Base-by-base conservation (phyloP, 35 echinoderm and acorn worm genomes). In the Anneissia japonica region DNA sequence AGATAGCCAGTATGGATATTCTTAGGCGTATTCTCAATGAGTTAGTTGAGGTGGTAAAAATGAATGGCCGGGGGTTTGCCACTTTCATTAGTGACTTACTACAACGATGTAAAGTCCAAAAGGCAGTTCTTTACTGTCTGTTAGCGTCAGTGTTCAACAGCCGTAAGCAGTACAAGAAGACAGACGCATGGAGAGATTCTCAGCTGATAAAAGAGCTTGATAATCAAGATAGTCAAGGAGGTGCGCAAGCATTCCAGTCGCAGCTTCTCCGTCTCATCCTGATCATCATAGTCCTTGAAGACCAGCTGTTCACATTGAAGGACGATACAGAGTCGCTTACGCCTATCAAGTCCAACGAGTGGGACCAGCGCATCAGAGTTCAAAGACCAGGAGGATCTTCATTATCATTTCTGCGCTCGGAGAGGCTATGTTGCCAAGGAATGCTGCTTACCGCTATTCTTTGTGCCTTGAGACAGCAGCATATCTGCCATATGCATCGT, bases 1-100 rank as follows among this genome's bases (percentile, higher is more conserved):
- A 99, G 92, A 99, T 92, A 19, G 86, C 92, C 12, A 89, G 96
- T 81, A 99, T 99, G 89, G 96, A 99, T 46, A 92, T 99, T 9
- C 80, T 99, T 10, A 73, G 86, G 31, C 83, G 88, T 64, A 89
- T 99, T 31, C 87, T 94, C 16, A 79, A 89, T 79, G 91, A 99
- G 64, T 77, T 99, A 26, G 92, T 94, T 14, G 89, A 91, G 46
- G 92, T 99, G 35, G 92, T 94, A 14, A 94, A 93, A 40, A 88
- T 89, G 35, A 94, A 92, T 36, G 96, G 96, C 3, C 46, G 89
- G 6, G 96, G 96, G 16, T 41, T 89, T 14, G 96, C 96, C 33
- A 99, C 96, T 0, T 99, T 99, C 46, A 99, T 99, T 74, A 94
- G 89, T 36, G 96, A 99, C 31, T 86, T 99, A 23, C 46, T 97